These are phyloP conservation scores for Apodemia duryi DNA, from an alignment of 2,888 invertebrate genomes.

Conservation along the genomic window DNA sequence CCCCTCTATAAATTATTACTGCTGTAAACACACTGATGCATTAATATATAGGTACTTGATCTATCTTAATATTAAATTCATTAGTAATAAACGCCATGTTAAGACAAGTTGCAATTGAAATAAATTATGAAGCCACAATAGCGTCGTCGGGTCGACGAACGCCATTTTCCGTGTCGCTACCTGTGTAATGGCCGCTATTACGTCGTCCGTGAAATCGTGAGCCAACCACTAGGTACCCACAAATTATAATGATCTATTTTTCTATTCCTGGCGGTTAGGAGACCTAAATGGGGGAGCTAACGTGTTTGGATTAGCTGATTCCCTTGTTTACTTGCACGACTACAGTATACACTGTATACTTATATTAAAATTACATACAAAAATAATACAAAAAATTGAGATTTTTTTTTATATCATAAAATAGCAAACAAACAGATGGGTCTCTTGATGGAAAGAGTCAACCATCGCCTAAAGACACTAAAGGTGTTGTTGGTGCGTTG, in stretches of 20 bases:
- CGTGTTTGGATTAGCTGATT: too few species aligned
- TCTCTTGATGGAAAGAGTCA: too few species aligned
- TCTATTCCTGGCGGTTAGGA: conserved; percentile 42
- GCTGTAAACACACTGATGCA: not conserved
- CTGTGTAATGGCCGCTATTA: conserved; percentile 60
- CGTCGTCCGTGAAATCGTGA: conserved; percentile 64
- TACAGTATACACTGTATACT: too few species aligned
- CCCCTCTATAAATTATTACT: conserved; percentile 20
- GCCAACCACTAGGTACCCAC: conserved; percentile 58
- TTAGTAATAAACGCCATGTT: conserved; percentile 1
- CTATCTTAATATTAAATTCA: too few species aligned
- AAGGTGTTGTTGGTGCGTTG: too few species aligned
- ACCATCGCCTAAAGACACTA: too few species aligned
- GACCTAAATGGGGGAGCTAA: conserved; percentile 29
- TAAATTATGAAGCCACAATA: conserved; percentile 25
- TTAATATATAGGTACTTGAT: not conserved
- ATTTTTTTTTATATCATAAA: too few species aligned
- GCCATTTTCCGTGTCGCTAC: conserved; percentile 58
- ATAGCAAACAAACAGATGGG: too few species aligned
- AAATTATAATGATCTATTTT: conserved; percentile 57
- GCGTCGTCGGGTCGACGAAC: conserved; percentile 51
- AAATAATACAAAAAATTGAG: too few species aligned
- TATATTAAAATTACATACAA: too few species aligned
- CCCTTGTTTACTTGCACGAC: too few species aligned
- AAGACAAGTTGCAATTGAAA: conserved; percentile 19